A percentile compares a stretch with the other conserved stretches of the same genome.
phyloP scores from a whole-genome alignment of 2,113 vertebrate species.

The Atlantisia rogersi region DNA sequence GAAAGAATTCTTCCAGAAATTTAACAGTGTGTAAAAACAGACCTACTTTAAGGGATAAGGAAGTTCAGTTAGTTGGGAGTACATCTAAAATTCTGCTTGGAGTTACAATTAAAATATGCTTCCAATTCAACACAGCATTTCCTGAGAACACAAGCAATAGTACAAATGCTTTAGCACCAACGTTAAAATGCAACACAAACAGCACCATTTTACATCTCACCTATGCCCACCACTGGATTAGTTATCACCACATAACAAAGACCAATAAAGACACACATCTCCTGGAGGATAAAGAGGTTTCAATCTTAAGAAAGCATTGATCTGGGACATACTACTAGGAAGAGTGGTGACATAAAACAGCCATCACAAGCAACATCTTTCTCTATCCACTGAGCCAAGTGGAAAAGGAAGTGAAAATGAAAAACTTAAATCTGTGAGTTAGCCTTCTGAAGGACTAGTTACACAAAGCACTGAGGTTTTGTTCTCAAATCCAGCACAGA shows the following conservation, averaged over 20 bases:
- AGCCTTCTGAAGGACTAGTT: background rate
- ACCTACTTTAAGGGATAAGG: background rate
- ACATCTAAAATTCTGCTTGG: background rate
- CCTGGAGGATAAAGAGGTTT: background rate
- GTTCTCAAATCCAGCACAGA: background rate
- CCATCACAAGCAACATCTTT: background rate
- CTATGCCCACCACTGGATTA: background rate
- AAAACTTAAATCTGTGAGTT: background rate
- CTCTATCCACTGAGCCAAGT: background rate
- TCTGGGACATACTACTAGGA: background rate
- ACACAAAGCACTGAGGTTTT: background rate
- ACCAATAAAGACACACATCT: background rate
- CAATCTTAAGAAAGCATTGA: background rate
- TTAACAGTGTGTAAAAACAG: background rate
- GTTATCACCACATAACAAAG: background rate
- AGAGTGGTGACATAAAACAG: background rate
- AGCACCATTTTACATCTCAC: background rate
- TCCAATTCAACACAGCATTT: background rate
- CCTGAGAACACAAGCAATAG: background rate
- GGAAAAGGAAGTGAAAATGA: background rate
- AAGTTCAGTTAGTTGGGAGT: background rate
- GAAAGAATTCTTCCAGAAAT: background rate
- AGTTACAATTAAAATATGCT: background rate
- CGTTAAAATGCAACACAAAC: fast-evolving
- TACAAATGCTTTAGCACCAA: background rate